Percentiles rank a stretch among this genome's conserved stretches.
These are phyloP conservation scores for Mesoclemmys tuberculata DNA, from an alignment of 2,113 vertebrate species.

Conservation along the genomic window DNA sequence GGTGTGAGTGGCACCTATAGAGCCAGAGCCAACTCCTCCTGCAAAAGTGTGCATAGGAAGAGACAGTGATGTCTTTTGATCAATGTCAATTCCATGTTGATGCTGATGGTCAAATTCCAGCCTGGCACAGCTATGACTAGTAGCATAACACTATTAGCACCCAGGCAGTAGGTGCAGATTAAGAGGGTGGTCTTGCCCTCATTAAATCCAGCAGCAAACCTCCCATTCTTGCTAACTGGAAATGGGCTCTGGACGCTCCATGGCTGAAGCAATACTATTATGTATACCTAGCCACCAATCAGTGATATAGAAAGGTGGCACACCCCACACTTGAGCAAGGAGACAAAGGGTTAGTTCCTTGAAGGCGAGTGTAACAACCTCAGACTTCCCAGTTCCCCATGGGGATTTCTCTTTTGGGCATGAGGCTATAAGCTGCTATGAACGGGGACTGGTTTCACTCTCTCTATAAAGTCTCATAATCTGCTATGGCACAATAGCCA, in stretches of 20 bases:
- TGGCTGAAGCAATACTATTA: not conserved
- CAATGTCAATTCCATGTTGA: not conserved
- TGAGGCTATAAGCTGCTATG: not conserved
- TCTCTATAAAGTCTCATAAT: not conserved
- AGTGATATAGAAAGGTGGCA: not conserved
- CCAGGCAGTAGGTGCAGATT: not conserved
- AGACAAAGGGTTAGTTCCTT: fast-evolving
- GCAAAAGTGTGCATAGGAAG: not conserved
- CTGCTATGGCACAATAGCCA: not conserved
- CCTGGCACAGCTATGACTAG: fast-evolving
- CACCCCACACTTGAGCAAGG: fast-evolving
- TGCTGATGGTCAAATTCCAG: not conserved
- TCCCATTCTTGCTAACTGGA: not conserved
- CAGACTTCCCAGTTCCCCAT: not conserved
- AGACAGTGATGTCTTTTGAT: not conserved
- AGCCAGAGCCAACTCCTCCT: not conserved
- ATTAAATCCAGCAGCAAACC: not conserved
- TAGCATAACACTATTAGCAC: not conserved
- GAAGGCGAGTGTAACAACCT: not conserved
- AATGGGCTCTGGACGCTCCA: not conserved
- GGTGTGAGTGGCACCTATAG: not conserved
- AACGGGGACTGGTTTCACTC: not conserved
- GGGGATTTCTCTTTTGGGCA: not conserved
- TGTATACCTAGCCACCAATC: not conserved
- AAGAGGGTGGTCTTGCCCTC: not conserved